Conservation (phyloP, 2,113 vertebrate genomes). For the Spheniscus mendiculus region DNA sequence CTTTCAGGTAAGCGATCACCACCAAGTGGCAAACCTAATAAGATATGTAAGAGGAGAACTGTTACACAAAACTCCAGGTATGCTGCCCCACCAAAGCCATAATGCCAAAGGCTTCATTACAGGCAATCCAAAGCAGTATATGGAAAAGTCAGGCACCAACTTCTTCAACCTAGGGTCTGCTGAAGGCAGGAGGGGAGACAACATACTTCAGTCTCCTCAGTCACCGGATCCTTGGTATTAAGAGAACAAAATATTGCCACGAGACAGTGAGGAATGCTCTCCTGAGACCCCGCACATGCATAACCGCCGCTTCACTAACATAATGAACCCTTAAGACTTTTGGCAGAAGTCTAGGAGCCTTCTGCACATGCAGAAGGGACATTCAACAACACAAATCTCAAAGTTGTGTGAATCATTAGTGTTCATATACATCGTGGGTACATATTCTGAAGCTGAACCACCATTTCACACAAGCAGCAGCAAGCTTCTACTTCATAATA, state of each 20-base stretch:
- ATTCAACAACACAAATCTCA: not conserved
- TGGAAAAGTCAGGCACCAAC: not conserved
- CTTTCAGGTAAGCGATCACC: not conserved
- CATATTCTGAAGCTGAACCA: not conserved
- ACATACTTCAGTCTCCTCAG: not conserved
- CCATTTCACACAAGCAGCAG: not conserved
- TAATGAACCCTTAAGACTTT: not conserved
- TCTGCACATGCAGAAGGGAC: not conserved
- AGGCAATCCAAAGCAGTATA: not conserved
- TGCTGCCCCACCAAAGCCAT: not conserved
- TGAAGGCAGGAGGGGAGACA: not conserved
- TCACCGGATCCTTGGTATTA: not conserved
- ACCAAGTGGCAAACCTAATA: not conserved
- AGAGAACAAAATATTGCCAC: not conserved
- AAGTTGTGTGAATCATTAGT: not conserved
- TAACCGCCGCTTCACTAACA: not conserved
- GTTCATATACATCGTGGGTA: rapidly evolving
- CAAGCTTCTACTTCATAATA: not conserved
- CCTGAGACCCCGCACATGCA: not conserved
- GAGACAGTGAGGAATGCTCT: not conserved
- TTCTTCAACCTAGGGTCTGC: not conserved
- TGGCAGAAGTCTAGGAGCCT: not conserved
- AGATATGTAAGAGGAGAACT: not conserved
- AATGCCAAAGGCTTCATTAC: not conserved
- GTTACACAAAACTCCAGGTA: not conserved